phyloP scores from a whole-genome alignment of 92 coral and sea anemone species.

The Epizoanthus ramosus region DNA sequence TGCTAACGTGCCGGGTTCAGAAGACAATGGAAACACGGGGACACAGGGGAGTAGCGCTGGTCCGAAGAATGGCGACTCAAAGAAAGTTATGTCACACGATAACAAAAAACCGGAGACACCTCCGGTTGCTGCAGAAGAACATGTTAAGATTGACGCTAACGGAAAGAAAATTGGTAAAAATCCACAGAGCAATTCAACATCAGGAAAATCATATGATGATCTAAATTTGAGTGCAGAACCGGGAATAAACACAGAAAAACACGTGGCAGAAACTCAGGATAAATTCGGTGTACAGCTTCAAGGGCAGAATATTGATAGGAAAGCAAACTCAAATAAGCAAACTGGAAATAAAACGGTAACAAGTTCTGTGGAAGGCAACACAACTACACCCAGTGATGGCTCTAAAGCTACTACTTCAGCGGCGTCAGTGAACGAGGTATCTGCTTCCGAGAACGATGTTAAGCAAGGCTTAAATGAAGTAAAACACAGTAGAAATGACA shows the following conservation, averaged over 20 bases:
- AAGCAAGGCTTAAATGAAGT: neutral
- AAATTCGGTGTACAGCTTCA: neutral
- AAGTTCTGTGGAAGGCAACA: neutral
- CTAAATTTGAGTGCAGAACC: neutral
- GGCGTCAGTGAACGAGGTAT: neutral
- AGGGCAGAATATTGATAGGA: neutral
- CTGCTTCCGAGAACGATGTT: neutral
- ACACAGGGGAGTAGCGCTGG: neutral
- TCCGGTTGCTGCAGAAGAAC: neutral
- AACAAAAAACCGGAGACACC: neutral
- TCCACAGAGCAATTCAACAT: neutral
- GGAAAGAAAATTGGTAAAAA: neutral
- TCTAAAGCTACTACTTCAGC: neutral
- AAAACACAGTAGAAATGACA: neutral
- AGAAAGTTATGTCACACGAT: constrained; percentile 15
- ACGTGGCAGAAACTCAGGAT: neutral
- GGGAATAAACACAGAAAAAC: neutral
- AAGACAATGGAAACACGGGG: neutral
- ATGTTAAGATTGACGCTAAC: neutral
- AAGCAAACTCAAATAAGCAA: neutral
- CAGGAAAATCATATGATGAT: neutral
- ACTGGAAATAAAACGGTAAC: neutral
- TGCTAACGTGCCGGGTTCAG: neutral
- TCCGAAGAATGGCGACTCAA: constrained; percentile 15
- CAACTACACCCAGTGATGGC: neutral